A percentile compares a stretch with the other conserved stretches of the same genome.
These are phyloP conservation scores for Alcedo atthis DNA, from an alignment of 2,797 vertebrate species.

Conservation along the genomic window DNA sequence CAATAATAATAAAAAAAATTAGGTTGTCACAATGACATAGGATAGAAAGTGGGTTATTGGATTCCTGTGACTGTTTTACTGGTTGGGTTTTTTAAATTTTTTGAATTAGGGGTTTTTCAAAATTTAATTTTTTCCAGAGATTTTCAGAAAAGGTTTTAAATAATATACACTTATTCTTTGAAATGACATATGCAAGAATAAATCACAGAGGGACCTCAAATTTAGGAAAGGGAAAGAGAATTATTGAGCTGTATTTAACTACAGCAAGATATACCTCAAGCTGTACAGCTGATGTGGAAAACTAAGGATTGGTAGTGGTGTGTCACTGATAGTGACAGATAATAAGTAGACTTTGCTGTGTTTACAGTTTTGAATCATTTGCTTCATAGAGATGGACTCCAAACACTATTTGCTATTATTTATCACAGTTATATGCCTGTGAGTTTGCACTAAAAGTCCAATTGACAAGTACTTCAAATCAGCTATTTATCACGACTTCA, in stretches of 20 bases:
- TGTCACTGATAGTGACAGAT: not conserved
- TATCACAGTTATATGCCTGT: not conserved
- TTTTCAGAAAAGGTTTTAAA: not conserved
- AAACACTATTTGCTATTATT: not conserved
- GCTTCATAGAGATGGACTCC: not conserved
- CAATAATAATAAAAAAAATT: not conserved
- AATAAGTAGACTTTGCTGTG: not conserved
- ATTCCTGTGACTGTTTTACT: not conserved
- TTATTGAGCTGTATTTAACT: not conserved
- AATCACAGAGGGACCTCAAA: not conserved
- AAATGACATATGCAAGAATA: not conserved
- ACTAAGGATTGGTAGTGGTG: not conserved
- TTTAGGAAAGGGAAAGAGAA: not conserved
- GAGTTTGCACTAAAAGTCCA: not conserved
- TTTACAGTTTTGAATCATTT: not conserved
- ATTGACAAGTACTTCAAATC: not conserved
- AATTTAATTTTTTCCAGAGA: not conserved
- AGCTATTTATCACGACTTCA: not conserved
- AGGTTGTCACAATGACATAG: not conserved
- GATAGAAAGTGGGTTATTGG: not conserved
- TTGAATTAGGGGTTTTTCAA: not conserved
- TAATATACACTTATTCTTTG: not conserved
- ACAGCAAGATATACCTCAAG: not conserved
- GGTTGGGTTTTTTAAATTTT: too few species aligned
- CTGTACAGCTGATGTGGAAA: not conserved